A percentile compares a stretch with the other conserved stretches of the same genome.
Evolutionary conservation across 2,888 invertebrate genomes (phyloP).

Genomic region (Hesperia comma): DNA sequence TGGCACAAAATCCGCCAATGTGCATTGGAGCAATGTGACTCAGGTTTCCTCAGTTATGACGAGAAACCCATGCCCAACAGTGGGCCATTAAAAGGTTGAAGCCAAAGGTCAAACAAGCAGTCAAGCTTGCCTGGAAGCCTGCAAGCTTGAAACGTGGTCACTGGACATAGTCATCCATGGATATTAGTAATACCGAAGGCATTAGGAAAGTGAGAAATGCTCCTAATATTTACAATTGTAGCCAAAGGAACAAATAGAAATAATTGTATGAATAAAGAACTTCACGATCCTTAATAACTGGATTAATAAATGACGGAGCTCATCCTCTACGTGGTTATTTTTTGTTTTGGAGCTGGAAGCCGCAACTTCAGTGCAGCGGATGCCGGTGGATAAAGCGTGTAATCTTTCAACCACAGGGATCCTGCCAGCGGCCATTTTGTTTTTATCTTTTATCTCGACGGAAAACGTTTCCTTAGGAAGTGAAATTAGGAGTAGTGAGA

Average conservation of each 20-base stretch:
- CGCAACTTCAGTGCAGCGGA: constrained; percentile 2
- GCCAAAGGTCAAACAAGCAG: no score
- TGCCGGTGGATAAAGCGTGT: constrained; percentile 21
- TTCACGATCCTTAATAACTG: background rate
- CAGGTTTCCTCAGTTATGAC: no score
- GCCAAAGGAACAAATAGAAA: background rate
- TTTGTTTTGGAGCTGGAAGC: constrained; percentile 10
- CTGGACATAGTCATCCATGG: no score
- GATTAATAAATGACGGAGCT: background rate
- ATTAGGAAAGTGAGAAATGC: no score
- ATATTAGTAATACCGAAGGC: no score
- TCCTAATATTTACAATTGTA: background rate
- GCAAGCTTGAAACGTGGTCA: no score
- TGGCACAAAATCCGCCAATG: no score
- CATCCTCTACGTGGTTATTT: background rate
- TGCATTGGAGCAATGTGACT: no score
- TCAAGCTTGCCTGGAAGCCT: no score
- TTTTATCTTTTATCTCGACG: constrained; percentile 17
- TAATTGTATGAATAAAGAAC: background rate
- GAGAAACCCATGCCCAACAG: no score
- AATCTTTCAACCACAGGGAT: constrained; percentile 26
- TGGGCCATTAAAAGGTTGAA: no score
- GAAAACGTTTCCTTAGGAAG: constrained; percentile 1
- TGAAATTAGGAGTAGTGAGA: constrained; percentile 1
- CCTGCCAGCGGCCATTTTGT: constrained; percentile 19